These are phyloP conservation scores for Pipistrellus pygmaeus DNA, from an alignment of 2,797 vertebrate species.

Conservation along the genomic window DNA sequence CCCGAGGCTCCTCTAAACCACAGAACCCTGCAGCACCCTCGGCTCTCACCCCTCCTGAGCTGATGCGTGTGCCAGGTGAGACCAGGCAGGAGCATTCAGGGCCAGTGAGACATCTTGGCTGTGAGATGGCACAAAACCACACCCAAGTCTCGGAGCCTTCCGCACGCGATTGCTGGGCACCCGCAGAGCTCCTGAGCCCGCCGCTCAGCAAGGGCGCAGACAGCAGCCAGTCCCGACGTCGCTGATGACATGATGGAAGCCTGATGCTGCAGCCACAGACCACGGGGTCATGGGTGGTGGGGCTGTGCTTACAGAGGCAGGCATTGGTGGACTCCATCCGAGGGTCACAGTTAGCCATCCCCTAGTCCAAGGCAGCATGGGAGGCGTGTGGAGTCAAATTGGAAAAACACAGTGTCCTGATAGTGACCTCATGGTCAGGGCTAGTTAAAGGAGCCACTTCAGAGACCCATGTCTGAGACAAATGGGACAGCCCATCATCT, in stretches of 20 bases:
- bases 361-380: background rate
- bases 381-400: accelerated
- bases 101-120: background rate
- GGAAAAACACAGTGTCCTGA: accelerated
- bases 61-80: accelerated
- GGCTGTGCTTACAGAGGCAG: background rate
- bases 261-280: accelerated
- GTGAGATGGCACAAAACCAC: accelerated
- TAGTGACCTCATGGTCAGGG: accelerated
- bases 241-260: no score
- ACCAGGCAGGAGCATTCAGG: background rate
- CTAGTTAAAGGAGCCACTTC: background rate
- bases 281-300: accelerated
- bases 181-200: accelerated
- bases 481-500: background rate
- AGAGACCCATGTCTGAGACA: background rate
- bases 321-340: background rate
- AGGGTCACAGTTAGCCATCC: accelerated
- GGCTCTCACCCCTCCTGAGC: accelerated
- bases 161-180: accelerated
- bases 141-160: background rate
- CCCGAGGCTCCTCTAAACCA: background rate
- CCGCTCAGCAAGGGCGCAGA: background rate
- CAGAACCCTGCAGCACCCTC: background rate
- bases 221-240: background rate